Conservation (phyloP, 2,113 vertebrate species). For the Ariopsis seemanni region DNA sequence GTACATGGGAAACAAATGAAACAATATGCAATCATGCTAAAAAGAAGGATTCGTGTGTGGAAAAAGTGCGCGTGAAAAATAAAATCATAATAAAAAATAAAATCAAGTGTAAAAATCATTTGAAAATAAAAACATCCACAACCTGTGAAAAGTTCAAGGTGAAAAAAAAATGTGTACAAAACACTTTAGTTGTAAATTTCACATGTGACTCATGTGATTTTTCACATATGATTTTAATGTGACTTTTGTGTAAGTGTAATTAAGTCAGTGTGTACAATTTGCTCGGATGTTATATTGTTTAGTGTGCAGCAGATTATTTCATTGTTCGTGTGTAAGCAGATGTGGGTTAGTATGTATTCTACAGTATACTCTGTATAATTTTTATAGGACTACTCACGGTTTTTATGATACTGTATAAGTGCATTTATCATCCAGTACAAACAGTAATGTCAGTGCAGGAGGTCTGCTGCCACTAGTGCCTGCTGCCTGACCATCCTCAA, state of each 20-base stretch:
- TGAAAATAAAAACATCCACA: not conserved
- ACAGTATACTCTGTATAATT: constrained; percentile 9
- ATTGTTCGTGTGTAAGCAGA: not conserved
- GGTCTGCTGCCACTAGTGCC: not conserved
- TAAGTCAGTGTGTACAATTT: not conserved
- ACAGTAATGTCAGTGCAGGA: not conserved
- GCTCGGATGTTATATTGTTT: not conserved
- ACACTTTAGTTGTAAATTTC: not conserved
- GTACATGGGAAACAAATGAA: not conserved
- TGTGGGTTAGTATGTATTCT: not conserved
- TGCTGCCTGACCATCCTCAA: constrained; percentile 37
- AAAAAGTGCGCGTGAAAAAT: not conserved
- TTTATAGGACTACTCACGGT: not conserved
- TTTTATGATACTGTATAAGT: constrained; percentile 22
- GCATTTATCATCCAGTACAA: not conserved
- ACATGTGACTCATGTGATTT: not conserved
- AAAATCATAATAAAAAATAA: not conserved
- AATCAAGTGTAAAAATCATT: not conserved
- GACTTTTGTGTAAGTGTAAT: not conserved
- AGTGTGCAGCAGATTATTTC: not conserved
- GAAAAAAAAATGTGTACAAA: not conserved
- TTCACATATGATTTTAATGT: not conserved
- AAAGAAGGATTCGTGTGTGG: not conserved
- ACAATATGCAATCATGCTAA: not conserved
- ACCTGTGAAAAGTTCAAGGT: not conserved